Conservation (phyloP, 2,888 invertebrate genomes). For the Hetaerina titia region DNA sequence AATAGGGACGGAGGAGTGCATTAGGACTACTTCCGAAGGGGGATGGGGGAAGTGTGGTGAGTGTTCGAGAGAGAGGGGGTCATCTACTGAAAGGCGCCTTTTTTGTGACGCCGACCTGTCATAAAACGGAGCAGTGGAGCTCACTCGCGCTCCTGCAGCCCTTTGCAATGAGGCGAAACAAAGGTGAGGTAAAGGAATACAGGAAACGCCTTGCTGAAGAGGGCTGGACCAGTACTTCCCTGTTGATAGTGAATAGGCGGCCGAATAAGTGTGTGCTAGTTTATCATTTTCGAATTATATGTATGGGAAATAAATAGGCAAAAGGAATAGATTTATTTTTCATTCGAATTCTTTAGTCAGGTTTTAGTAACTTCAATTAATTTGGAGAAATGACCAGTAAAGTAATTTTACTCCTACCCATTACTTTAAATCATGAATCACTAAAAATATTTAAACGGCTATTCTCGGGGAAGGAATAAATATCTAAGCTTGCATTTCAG, state of each 20-base stretch:
- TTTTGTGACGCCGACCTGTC: conserved; percentile 13
- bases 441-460: too few relatives aligned
- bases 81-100: conserved; percentile 30
- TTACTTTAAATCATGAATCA: too few relatives aligned
- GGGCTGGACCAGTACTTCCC: neutral
- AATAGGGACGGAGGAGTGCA: conserved; percentile 28
- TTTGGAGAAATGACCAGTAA: too few relatives aligned
- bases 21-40: neutral
- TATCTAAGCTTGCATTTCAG: too few relatives aligned
- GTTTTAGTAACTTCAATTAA: too few relatives aligned
- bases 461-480: too few relatives aligned
- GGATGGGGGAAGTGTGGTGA: conserved; percentile 7
- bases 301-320: too few relatives aligned
- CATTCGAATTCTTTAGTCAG: too few relatives aligned
- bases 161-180: neutral
- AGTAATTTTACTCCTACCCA: too few relatives aligned
- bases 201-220: neutral
- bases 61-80: neutral
- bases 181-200: neutral
- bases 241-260: neutral
- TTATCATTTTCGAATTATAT: too few relatives aligned
- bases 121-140: conserved; percentile 18
- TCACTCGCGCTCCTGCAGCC: neutral
- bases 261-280: neutral
- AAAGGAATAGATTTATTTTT: too few relatives aligned